Evolutionary conservation across 1,140 invertebrate genomes (phyloP).

Genomic region (Episyrphus balteatus): DNA sequence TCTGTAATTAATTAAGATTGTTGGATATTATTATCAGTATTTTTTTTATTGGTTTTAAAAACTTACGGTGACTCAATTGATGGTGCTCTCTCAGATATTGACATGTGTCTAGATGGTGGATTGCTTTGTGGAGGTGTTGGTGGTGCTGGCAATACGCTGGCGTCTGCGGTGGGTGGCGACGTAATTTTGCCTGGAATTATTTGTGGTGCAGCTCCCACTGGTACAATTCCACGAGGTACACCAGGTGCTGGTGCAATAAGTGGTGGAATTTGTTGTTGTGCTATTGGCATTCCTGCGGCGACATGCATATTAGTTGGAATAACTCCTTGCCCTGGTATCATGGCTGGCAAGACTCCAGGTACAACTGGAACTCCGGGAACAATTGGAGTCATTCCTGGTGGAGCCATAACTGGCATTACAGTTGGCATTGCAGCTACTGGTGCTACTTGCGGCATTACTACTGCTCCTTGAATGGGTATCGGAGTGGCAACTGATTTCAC

Average conservation of each 20-base stretch:
- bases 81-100: constrained; percentile 32
- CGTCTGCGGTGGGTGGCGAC: constrained; percentile 18
- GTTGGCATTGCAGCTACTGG: constrained; percentile 12
- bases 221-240: constrained; percentile 1
- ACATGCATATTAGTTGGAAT: constrained; percentile 4
- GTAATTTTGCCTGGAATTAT: constrained; percentile 12
- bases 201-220: background rate
- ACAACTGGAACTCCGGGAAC: constrained; percentile 7
- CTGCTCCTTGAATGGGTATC: constrained; percentile 2
- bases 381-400: constrained; percentile 4
- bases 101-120: constrained; percentile 37
- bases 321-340: constrained; percentile 13
- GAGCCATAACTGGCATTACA: constrained; percentile 7
- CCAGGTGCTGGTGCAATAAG: background rate
- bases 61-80: constrained; percentile 44
- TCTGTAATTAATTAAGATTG: constrained; percentile 14
- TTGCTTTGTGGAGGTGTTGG: constrained; percentile 32
- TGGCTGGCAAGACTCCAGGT: constrained; percentile 7
- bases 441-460: background rate
- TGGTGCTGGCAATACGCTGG: constrained; percentile 16
- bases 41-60: too few relatives aligned
- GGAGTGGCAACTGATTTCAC: constrained; percentile 16
- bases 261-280: constrained; percentile 11
- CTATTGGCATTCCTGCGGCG: constrained; percentile 3
- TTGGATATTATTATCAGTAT: background rate